Conservation (phyloP, 2,888 invertebrate genomes). For the Agrochola circellaris region DNA sequence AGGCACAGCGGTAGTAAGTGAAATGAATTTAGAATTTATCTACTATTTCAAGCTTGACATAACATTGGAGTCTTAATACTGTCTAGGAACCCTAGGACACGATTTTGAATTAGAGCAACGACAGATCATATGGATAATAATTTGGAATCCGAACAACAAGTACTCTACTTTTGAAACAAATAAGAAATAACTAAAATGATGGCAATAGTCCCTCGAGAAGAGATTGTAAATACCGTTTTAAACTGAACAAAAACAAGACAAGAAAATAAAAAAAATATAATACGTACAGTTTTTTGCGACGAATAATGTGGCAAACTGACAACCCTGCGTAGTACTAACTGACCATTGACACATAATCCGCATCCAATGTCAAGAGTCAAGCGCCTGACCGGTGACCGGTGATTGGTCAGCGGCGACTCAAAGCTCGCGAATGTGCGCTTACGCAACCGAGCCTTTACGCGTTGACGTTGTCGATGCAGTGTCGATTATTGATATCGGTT, state of each 20-base stretch:
- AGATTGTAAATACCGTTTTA: not conserved
- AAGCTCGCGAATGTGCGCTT: slow-evolving; percentile 76
- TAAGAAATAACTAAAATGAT: not conserved
- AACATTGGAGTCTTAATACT: not conserved
- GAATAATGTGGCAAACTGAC: not conserved
- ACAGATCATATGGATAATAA: too few relatives aligned
- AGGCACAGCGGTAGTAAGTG: too few relatives aligned
- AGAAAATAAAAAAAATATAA: not conserved
- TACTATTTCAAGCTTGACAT: not conserved
- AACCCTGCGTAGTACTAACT: slow-evolving; percentile 49
- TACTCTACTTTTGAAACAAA: not conserved
- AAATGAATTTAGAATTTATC: too few relatives aligned
- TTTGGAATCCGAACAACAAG: not conserved
- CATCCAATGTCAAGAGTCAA: slow-evolving; percentile 79
- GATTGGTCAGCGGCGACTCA: slow-evolving; percentile 66
- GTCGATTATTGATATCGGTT: slow-evolving; percentile 64
- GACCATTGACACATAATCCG: slow-evolving; percentile 70
- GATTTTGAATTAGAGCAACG: too few relatives aligned
- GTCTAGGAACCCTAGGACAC: not conserved
- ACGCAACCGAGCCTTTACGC: slow-evolving; percentile 70
- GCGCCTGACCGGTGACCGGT: slow-evolving; percentile 57
- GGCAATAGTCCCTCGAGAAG: not conserved
- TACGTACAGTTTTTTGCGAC: too few relatives aligned
- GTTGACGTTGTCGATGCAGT: slow-evolving; percentile 69
- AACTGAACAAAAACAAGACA: not conserved